Evolutionary conservation across 2,888 invertebrate genomes (phyloP), one percentile per base, ranked within the genome.

Genomic region (Cacoxenus indagator): DNA sequence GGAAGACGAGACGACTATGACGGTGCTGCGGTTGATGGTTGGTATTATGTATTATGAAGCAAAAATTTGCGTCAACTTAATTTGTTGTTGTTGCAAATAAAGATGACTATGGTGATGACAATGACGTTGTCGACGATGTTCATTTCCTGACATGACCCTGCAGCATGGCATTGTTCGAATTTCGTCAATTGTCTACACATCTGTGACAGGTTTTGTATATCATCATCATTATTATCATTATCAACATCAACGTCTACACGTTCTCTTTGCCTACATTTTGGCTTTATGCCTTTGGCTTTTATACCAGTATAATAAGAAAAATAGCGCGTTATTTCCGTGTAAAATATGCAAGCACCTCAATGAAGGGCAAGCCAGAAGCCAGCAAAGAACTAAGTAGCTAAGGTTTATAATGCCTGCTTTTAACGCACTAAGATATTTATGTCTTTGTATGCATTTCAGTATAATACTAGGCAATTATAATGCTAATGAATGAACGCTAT

Each of bases 11-110:
- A 17, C 31, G 27, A 37, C n/a, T n/a, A n/a, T n/a, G n/a, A n/a
- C n/a, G n/a, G n/a, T n/a, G n/a, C n/a, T n/a, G n/a, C n/a, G n/a
- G 37, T 37, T 37, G 37, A 37, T 37, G 1, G 8, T 37, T 4
- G 37, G 37, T 2, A 37, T 37, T 8, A 79, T 79, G 77, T 45
- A 45, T 80, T 81, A 79, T 78, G 81, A 79, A 62, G 24, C 14
- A 22, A 62, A 24, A 31, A 11, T 51, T 51, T 51, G 61, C 26
- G 55, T 26, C 14, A 14, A 19, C 45, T 45, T 29, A 45, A 62
- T 62, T 62, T 43, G 29, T 59, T 29, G 31, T n/a, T n/a, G n/a
- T n/a, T n/a, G n/a, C n/a, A 31, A 24, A 24, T 51, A 9, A 51
- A 17, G 51, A 51, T 9, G 51, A 51, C 27, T 9, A 26, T 26